phyloP scores from a whole-genome alignment of 2,888 invertebrate genomes.

The Atherix ibis region DNA sequence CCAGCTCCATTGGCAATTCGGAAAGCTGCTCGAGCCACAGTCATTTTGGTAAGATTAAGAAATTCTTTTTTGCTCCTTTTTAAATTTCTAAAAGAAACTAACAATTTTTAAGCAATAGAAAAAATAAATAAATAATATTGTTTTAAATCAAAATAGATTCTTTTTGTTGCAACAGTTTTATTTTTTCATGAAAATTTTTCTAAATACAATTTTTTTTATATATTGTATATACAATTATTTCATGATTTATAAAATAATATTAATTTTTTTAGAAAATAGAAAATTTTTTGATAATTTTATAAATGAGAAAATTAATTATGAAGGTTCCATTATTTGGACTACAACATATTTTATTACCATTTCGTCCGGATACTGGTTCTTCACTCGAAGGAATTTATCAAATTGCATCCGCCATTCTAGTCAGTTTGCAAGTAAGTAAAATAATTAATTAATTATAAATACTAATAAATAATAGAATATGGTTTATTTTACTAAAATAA shows the following conservation, averaged over 20 bases:
- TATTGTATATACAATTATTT: neutral
- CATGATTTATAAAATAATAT: neutral
- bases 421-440: slow-evolving; percentile 48
- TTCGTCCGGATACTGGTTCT: slow-evolving; percentile 43
- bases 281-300: neutral
- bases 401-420: slow-evolving; percentile 46
- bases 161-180: no score
- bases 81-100: no score
- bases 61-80: no score
- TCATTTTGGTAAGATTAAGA: slow-evolving; percentile 40
- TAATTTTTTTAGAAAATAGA: no score
- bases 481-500: neutral
- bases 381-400: slow-evolving; percentile 45
- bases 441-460: neutral
- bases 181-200: no score
- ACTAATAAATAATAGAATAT: neutral
- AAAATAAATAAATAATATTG: no score
- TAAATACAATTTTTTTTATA: neutral
- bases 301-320: slow-evolving; percentile 3
- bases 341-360: slow-evolving; percentile 53
- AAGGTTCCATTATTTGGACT: slow-evolving; percentile 58
- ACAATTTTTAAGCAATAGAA: no score
- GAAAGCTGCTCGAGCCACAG: slow-evolving; percentile 53
- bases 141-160: no score
- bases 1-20: slow-evolving; percentile 41